Evolutionary conservation across 2,888 invertebrate species (phyloP).

Genomic region (Harpagoxenus sublaevis): DNA sequence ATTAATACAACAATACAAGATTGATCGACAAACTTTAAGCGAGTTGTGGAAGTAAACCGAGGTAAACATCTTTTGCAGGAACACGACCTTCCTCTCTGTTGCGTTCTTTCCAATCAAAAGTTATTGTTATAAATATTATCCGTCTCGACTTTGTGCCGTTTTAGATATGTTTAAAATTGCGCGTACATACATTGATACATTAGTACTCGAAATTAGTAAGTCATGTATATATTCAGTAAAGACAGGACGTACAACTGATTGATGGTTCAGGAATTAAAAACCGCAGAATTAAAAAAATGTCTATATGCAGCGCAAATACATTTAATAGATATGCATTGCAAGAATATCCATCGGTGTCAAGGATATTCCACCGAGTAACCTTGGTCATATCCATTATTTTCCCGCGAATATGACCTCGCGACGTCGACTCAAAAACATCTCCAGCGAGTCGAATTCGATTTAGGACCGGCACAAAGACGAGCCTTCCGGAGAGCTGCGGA

Average conservation of each 20-base stretch:
- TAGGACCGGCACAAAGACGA: constrained; percentile 11
- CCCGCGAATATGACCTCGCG: not conserved
- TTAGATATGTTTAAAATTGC: not conserved
- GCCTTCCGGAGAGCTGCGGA: constrained; percentile 35
- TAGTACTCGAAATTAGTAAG: not conserved
- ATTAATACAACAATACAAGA: not conserved
- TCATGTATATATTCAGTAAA: too few species aligned
- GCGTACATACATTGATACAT: not conserved
- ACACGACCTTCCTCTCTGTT: not conserved
- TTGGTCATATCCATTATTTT: not conserved
- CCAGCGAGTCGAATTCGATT: not conserved
- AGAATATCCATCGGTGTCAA: not conserved
- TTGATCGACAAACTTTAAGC: not conserved
- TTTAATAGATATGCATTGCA: not conserved
- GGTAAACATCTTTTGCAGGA: not conserved
- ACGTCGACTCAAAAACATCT: not conserved
- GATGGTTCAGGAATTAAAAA: not conserved
- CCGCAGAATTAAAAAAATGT: not conserved
- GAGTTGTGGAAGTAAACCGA: not conserved
- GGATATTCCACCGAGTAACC: not conserved
- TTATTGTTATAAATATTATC: not conserved
- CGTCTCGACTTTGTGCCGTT: constrained; percentile 14
- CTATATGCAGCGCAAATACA: not conserved
- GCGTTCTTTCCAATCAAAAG: not conserved
- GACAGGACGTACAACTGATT: not conserved